Conservation (phyloP, 2,888 invertebrate genomes). For the Chymomyza fuscimana region DNA sequence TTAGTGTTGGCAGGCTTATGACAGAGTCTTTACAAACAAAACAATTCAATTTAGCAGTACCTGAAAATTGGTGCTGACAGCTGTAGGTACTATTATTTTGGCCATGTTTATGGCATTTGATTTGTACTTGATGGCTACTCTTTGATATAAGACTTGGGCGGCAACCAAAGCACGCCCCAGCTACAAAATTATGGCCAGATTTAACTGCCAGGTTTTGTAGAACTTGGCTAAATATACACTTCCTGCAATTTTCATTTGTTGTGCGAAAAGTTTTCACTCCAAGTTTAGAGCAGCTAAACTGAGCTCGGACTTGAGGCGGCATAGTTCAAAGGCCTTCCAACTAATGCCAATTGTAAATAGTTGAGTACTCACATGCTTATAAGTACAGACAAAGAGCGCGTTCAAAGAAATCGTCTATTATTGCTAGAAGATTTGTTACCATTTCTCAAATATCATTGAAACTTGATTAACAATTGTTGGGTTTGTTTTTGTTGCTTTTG, state of each 20-base stretch:
- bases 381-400: constrained; percentile 1
- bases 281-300: constrained; percentile 17
- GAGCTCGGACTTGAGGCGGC: constrained; percentile 30
- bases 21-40: not conserved
- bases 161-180: not conserved
- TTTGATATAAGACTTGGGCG: constrained; percentile 2
- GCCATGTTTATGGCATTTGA: constrained; percentile 4
- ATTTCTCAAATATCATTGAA: constrained; percentile 41
- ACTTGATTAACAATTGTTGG: constrained; percentile 69
- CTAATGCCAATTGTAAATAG: not conserved
- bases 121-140: not conserved
- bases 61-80: constrained; percentile 1
- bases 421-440: constrained; percentile 8
- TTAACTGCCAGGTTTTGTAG: not conserved
- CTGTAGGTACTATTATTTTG: not conserved
- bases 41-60: constrained; percentile 31
- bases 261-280: not conserved
- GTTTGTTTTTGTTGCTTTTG: not conserved
- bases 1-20: not conserved
- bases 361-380: not conserved
- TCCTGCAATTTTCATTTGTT: constrained; percentile 11
- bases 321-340: constrained; percentile 29
- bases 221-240: not conserved
- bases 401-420: constrained; percentile 16
- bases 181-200: not conserved